Conservation (phyloP, 92 coral and sea anemone species). For the Palythoa grandiflora region DNA sequence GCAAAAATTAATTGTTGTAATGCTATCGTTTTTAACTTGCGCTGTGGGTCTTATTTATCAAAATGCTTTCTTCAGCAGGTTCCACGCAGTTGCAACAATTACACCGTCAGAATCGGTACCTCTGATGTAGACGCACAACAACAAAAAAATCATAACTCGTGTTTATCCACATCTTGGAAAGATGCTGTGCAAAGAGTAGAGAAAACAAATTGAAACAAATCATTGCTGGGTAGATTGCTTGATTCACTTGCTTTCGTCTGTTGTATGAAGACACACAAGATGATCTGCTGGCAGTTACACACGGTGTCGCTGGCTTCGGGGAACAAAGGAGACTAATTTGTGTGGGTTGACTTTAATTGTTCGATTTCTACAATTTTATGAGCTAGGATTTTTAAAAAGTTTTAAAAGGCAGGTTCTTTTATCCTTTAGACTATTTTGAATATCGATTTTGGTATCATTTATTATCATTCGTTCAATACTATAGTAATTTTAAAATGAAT, state of each 20-base stretch:
- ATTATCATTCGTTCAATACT: neutral
- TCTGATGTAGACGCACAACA: conserved; percentile 53
- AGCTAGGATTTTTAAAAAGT: conserved; percentile 17
- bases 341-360: neutral
- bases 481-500: neutral
- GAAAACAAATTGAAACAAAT: neutral
- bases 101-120: conserved; percentile 84
- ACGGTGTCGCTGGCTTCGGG: neutral
- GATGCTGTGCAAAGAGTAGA: neutral
- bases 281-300: conserved; percentile 4
- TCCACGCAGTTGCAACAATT: conserved; percentile 70
- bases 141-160: neutral
- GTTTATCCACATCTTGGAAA: neutral
- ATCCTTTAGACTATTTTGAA: neutral
- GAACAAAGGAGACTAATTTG: neutral
- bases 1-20: neutral
- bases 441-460: neutral
- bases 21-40: neutral
- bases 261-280: neutral
- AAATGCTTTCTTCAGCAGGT: conserved; percentile 56
- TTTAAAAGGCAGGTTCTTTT: conserved; percentile 38
- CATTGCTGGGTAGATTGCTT: conserved; percentile 6
- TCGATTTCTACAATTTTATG: conserved; percentile 28
- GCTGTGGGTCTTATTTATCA: neutral
- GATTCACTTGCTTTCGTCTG: neutral